These are phyloP conservation scores for Trypoxylon attenuatum DNA, from an alignment of 2,888 invertebrate species.

Conservation along the genomic window DNA sequence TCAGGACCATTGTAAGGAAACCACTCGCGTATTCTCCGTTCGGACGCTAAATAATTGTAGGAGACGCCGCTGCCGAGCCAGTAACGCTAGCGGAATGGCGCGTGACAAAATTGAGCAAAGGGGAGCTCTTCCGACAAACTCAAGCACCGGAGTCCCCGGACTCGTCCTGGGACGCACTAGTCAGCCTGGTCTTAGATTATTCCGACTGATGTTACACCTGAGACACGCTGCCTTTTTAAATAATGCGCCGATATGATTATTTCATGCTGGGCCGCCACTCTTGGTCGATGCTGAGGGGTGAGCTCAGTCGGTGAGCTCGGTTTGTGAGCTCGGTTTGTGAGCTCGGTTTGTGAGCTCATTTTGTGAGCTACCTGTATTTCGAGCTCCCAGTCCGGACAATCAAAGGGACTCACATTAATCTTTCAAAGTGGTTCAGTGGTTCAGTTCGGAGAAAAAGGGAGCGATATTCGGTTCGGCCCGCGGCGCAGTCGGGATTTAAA, in stretches of 20 bases:
- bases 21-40: background rate
- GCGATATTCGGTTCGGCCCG: background rate
- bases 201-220: conserved; percentile 68
- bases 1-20: too few relatives aligned
- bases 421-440: conserved; percentile 26
- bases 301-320: conserved; percentile 17
- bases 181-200: conserved; percentile 58
- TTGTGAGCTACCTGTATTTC: conserved; percentile 11
- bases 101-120: conserved; percentile 7
- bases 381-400: conserved; percentile 41
- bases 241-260: conserved; percentile 65
- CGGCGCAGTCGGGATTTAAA: conserved; percentile 12
- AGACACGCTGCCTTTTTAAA: conserved; percentile 64
- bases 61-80: background rate
- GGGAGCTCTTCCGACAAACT: conserved; percentile 43
- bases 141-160: conserved; percentile 1
- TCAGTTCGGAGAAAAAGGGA: too few relatives aligned
- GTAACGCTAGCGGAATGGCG: background rate
- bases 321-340: conserved; percentile 8
- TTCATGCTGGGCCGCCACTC: conserved; percentile 49
- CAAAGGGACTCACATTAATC: conserved; percentile 46
- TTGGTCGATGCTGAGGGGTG: too few relatives aligned
- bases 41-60: background rate
- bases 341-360: conserved; percentile 13
- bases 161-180: conserved; percentile 1